A percentile compares a stretch with the other conserved stretches of the same genome.
phyloP scores from a whole-genome alignment of 2,888 invertebrate genomes.

The Drosophila recens region DNA sequence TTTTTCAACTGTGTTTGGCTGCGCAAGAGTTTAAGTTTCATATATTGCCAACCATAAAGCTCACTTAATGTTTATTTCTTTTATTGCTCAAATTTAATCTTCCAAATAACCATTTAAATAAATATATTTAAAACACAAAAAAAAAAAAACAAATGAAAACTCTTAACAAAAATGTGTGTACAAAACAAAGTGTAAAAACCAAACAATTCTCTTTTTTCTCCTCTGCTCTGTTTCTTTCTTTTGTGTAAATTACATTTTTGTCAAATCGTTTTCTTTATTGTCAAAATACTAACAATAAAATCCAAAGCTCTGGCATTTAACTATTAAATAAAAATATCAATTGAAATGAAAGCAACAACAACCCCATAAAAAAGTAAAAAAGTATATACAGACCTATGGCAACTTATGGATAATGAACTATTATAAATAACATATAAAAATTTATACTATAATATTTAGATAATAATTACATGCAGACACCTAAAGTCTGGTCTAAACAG shows the following conservation, averaged over 20 bases:
- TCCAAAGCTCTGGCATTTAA: constrained; percentile 83
- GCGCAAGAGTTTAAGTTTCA: constrained; percentile 24
- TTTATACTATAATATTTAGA: constrained; percentile 5
- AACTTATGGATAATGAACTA: constrained; percentile 52
- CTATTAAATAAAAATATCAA: constrained; percentile 75
- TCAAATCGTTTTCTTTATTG: constrained; percentile 65
- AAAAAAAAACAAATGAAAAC: constrained; percentile 44
- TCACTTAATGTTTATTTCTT: constrained; percentile 15
- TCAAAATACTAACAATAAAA: constrained; percentile 52
- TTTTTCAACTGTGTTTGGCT: constrained; percentile 47
- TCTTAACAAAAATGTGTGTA: constrained; percentile 71
- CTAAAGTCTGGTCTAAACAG: constrained; percentile 47
- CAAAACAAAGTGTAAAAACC: constrained; percentile 77
- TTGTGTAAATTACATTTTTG: constrained; percentile 73
- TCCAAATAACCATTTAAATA: constrained; percentile 24
- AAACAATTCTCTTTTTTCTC: constrained; percentile 78
- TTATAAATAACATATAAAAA: constrained; percentile 30
- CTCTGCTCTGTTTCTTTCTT: constrained; percentile 80
- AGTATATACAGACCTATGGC: constrained; percentile 46
- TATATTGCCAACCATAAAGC: constrained; percentile 31
- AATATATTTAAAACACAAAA: constrained; percentile 20
- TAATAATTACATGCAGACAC: constrained; percentile 38
- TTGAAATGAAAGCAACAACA: constrained; percentile 62
- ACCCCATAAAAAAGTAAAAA: constrained; percentile 31
- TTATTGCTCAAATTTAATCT: constrained; percentile 22